Conservation (phyloP, 2,113 vertebrate species). For the Balaeniceps rex region DNA sequence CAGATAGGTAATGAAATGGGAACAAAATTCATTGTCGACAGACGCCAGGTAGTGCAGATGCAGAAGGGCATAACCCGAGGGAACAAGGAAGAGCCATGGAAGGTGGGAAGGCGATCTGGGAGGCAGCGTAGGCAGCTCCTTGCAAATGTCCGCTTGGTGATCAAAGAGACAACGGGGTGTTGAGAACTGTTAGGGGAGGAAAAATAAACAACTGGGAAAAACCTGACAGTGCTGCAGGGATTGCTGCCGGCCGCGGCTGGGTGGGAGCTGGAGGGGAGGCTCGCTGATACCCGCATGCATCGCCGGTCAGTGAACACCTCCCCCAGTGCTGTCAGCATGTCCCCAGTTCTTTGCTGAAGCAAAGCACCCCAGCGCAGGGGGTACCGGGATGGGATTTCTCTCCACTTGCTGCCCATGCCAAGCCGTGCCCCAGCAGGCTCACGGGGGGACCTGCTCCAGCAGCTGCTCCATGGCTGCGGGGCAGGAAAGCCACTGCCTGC, state of each 20-base stretch:
- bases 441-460: not conserved
- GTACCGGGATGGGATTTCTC: not conserved
- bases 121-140: not conserved
- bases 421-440: not conserved
- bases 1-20: not conserved
- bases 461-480: not conserved
- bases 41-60: not conserved
- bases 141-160: not conserved
- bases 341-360: not conserved
- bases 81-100: not conserved
- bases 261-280: not conserved
- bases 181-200: not conserved
- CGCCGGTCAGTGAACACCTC: not conserved
- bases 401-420: not conserved
- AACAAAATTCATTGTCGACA: not conserved
- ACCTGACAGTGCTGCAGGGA: not conserved
- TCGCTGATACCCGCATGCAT: not conserved
- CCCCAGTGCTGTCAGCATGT: not conserved
- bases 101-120: not conserved
- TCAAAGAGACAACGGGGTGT: not conserved
- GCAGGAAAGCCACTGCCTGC: not conserved
- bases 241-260: not conserved
- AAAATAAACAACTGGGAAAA: not conserved
- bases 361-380: not conserved
- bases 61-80: not conserved